These are phyloP conservation scores for Monopis laevigella DNA, from an alignment of 2,888 invertebrate genomes.

Conservation along the genomic window DNA sequence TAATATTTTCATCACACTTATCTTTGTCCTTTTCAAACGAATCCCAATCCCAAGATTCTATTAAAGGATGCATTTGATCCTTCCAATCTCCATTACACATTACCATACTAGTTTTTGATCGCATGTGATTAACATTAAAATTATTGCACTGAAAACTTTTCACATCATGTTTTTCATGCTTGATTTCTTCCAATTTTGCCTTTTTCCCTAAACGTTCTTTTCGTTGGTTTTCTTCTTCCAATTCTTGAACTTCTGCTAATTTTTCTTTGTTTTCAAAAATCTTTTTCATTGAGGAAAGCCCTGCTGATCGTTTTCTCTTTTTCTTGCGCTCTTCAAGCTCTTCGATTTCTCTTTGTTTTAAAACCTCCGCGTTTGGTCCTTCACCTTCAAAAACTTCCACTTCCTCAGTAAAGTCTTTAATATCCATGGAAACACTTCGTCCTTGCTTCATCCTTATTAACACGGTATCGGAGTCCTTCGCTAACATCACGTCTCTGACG, in stretches of 20 bases:
- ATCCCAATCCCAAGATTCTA: slow-evolving; percentile 73
- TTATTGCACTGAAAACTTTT: slow-evolving; percentile 53
- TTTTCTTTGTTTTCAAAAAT: slow-evolving; percentile 82
- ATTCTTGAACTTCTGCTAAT: slow-evolving; percentile 69
- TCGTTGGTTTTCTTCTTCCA: slow-evolving; percentile 64
- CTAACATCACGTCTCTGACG: slow-evolving; percentile 79
- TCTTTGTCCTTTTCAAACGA: slow-evolving; percentile 72
- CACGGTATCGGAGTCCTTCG: slow-evolving; percentile 79
- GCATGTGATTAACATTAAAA: slow-evolving; percentile 60
- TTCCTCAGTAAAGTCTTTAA: slow-evolving; percentile 66
- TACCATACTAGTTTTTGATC: slow-evolving; percentile 58
- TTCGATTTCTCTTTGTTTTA: slow-evolving; percentile 68
- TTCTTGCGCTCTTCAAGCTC: slow-evolving; percentile 63
- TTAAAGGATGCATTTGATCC: slow-evolving; percentile 70
- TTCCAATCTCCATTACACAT: slow-evolving; percentile 66
- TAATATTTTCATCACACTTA: slow-evolving; percentile 51
- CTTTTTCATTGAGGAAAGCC: slow-evolving; percentile 72
- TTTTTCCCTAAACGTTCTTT: slow-evolving; percentile 45
- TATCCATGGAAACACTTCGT: slow-evolving; percentile 78
- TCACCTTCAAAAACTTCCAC: slow-evolving; percentile 75
- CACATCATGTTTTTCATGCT: slow-evolving; percentile 55
- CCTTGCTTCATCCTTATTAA: slow-evolving; percentile 77
- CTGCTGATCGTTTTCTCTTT: slow-evolving; percentile 70
- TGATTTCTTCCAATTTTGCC: slow-evolving; percentile 47
- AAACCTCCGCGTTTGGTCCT: slow-evolving; percentile 72